Evolutionary conservation across 2,113 vertebrate genomes (phyloP), one percentile per base, ranked within the genome.

Genomic region (Hippolais icterina): DNA sequence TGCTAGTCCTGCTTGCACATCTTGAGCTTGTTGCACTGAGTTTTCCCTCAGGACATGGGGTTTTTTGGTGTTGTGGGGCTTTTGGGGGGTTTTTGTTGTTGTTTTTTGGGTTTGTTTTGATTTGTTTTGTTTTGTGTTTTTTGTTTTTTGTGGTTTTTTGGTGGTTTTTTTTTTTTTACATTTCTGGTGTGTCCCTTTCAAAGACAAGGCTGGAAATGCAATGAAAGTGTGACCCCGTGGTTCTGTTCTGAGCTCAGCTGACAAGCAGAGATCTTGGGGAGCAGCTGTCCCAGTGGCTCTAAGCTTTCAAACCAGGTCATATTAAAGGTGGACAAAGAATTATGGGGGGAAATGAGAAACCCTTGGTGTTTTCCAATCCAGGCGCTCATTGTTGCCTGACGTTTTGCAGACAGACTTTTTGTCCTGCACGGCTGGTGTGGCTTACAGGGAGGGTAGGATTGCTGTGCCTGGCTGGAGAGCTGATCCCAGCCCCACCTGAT

Each of bases 291-390:
- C 33, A 11, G 1, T 42, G 37, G 41, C 72, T 91, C 75, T 31
- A 25, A 10, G 12, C 64, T 69, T 80, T 91, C 59, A 31, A 74
- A 87, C 17, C 5, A 49, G 49, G 18, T 68, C 1, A 0, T 50
- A 17, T 54, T 83, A 14, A 50, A 79, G 47, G 11, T 14, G 29
- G 59, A 15, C 28, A 70, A 61, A 71, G 49, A 61, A 44, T 46
- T 31, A 8, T 0, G 74, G 64, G 41, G 15, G 10, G 41, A 69
- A 66, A 61, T 7, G 42, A 88, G 75, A 85, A 87, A 25, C 35
- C 15, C 35, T 12, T 0, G 0, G 3, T 61, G 41, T 65, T 82
- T 57, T 29, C 49, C 69, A 33, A 3, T 37, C 44, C 53, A 5
- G 46, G 37, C 5, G 41, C 46, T 76, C 41, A 2, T 52, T 74